Conservation (phyloP, 2,797 vertebrate species). For the Otolemur crassicaudatus region DNA sequence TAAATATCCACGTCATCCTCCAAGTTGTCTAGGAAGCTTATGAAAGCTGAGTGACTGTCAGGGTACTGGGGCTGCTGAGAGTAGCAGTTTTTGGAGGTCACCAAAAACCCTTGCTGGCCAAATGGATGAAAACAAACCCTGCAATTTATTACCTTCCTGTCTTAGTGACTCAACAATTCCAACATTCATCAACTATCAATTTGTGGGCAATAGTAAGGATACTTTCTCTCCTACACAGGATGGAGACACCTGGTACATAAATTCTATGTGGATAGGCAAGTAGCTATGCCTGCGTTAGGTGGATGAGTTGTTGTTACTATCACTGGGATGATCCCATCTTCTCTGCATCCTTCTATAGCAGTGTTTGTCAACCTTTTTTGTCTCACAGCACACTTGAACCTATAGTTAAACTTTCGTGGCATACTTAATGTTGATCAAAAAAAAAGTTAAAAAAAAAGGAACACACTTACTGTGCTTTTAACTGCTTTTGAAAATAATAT, state of each 20-base stretch:
- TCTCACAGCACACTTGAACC: too few relatives aligned
- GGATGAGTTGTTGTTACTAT: not conserved
- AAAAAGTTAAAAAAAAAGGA: too few relatives aligned
- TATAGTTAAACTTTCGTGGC: too few relatives aligned
- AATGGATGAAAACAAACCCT: not conserved
- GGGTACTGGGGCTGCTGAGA: not conserved
- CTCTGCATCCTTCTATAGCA: not conserved
- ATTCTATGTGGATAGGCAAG: not conserved
- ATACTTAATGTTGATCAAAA: too few relatives aligned
- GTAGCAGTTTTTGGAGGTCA: not conserved
- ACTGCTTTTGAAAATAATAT: too few relatives aligned
- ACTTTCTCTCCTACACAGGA: not conserved
- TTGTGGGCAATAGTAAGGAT: conserved; percentile 16
- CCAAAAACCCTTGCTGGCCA: not conserved
- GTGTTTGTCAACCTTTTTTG: too few relatives aligned
- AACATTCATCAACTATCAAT: not conserved
- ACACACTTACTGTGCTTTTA: too few relatives aligned
- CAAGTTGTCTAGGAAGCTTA: not conserved
- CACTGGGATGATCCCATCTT: not conserved
- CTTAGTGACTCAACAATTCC: not conserved
- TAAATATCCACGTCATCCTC: not conserved
- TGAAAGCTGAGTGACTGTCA: not conserved
- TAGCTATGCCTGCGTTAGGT: not conserved
- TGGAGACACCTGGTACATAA: not conserved
- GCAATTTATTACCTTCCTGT: not conserved